These are phyloP conservation scores for Heterodera carotae DNA, from an alignment of 1,140 invertebrate genomes.

Conservation along the genomic window DNA sequence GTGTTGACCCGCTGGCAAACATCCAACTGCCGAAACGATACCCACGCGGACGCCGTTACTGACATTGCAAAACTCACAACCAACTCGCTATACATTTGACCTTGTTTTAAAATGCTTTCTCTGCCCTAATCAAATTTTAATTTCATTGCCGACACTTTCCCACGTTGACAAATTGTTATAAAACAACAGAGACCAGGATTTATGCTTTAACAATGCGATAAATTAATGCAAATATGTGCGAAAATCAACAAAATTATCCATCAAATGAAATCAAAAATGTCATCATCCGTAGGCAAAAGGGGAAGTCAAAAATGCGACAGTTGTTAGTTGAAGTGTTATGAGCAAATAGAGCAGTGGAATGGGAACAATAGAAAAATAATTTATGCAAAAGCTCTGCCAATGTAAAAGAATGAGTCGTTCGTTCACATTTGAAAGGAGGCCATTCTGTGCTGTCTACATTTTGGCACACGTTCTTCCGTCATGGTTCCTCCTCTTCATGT, in stretches of 20 bases:
- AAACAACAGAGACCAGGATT: not conserved
- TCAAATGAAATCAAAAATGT: not conserved
- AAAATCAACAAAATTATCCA: not conserved
- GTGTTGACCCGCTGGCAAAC: conserved; percentile 5
- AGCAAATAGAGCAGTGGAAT: not conserved
- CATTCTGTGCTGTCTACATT: too few species aligned
- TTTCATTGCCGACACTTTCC: not conserved
- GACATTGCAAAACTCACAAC: not conserved
- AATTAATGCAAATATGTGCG: not conserved
- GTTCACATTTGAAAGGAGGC: not conserved
- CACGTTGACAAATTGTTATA: not conserved
- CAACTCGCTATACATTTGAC: not conserved
- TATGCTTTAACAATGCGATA: not conserved
- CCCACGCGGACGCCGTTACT: conserved; percentile 38
- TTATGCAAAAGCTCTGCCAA: not conserved
- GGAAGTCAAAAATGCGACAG: not conserved
- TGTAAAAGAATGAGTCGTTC: not conserved
- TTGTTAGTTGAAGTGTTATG: not conserved
- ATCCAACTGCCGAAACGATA: conserved; percentile 35
- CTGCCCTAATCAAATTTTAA: too few species aligned
- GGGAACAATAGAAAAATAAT: not conserved
- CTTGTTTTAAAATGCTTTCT: too few species aligned
- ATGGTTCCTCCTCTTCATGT: not conserved
- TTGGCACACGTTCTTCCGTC: not conserved
- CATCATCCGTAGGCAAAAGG: not conserved